Conservation (phyloP, 1,140 invertebrate species). For the Plodia interpunctella region DNA sequence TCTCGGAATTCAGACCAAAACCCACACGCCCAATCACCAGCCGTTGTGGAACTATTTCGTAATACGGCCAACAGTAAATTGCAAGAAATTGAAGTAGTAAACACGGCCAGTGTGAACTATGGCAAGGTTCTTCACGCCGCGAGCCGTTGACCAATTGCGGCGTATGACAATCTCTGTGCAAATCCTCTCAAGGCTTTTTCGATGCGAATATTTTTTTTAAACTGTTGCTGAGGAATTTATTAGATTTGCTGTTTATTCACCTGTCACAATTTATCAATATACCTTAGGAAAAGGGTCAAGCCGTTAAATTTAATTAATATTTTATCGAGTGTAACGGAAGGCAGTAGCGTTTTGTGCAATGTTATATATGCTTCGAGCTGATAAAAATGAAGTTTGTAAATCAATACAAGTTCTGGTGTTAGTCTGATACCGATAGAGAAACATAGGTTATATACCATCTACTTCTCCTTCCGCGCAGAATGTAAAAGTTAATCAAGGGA, state of each 20-base stretch:
- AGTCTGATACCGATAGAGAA: no score
- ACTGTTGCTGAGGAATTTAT: background rate
- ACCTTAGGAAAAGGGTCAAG: background rate
- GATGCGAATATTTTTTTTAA: background rate
- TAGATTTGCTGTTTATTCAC: background rate
- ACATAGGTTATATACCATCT: no score
- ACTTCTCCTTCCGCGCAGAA: no score
- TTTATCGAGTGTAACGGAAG: background rate
- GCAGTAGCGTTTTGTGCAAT: background rate
- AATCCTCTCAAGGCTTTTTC: background rate
- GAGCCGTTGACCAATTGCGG: background rate
- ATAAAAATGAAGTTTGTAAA: background rate
- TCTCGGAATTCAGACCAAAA: background rate
- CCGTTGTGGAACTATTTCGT: background rate
- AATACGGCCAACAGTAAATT: background rate
- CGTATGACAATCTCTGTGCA: background rate
- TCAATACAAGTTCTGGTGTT: no score
- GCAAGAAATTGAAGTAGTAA: background rate
- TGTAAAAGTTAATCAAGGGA: no score
- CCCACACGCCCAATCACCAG: slow-evolving; percentile 1
- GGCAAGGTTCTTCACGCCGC: background rate
- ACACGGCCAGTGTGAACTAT: background rate
- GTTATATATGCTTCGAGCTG: no score
- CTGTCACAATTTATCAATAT: no score
- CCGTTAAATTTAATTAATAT: slow-evolving; percentile 1